Evolutionary conservation across 2,888 invertebrate species (phyloP).

Genomic region (Monopis laevigella): DNA sequence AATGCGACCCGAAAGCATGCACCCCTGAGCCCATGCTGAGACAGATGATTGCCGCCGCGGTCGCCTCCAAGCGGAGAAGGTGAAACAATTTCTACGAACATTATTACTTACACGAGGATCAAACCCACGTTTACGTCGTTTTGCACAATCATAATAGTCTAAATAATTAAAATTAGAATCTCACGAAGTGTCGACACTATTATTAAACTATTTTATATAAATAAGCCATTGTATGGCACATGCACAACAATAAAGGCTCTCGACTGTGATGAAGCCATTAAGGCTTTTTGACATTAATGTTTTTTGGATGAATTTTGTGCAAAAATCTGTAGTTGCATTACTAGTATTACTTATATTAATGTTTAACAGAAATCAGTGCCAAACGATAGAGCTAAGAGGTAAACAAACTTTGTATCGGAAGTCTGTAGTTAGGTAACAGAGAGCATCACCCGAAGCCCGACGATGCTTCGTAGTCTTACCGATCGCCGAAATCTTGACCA

Average conservation of each 20-base stretch:
- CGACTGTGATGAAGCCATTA: conserved; percentile 54
- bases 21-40: conserved; percentile 90
- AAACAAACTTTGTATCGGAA: conserved; percentile 28
- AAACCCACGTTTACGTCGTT: conserved; percentile 28
- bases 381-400: conserved; percentile 63
- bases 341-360: conserved; percentile 30
- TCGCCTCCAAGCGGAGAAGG: conserved; percentile 77
- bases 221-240: conserved; percentile 51
- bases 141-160: conserved; percentile 4
- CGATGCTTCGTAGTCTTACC: conserved; percentile 47
- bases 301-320: conserved; percentile 9
- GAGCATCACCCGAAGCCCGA: background rate
- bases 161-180: background rate
- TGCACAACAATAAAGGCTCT: conserved; percentile 47
- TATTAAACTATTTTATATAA: background rate
- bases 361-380: conserved; percentile 55
- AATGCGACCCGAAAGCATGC: conserved; percentile 91
- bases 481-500: conserved; percentile 68
- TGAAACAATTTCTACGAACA: conserved; percentile 49
- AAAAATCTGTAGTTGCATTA: conserved; percentile 22
- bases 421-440: conserved; percentile 5
- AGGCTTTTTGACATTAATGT: background rate
- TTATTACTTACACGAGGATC: conserved; percentile 37
- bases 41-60: conserved; percentile 89
- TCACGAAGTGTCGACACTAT: conserved; percentile 1